A percentile compares a stretch with the other conserved stretches of the same genome.
These are phyloP conservation scores for Elephantulus edwardii DNA, from an alignment of 2,113 vertebrate species.

Conservation along the genomic window DNA sequence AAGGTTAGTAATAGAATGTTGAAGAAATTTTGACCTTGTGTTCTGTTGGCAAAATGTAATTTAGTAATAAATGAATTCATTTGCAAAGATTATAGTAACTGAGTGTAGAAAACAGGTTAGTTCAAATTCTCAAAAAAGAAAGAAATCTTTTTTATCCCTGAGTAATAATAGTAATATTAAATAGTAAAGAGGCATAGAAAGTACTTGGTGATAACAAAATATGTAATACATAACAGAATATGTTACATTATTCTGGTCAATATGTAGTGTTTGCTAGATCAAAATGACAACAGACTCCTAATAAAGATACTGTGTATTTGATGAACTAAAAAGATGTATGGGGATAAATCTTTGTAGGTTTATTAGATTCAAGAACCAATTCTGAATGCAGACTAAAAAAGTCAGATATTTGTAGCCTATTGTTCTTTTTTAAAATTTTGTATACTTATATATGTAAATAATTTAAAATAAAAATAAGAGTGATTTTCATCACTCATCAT, in stretches of 20 bases:
- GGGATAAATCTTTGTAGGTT: neutral
- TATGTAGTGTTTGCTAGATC: neutral
- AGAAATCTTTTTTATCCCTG: constrained; percentile 43
- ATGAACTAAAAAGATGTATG: no score
- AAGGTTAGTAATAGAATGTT: neutral
- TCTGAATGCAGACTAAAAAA: constrained; percentile 5
- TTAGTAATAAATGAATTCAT: constrained; percentile 48
- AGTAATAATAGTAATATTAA: constrained; percentile 15
- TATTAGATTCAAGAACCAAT: constrained; percentile 14
- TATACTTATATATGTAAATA: neutral
- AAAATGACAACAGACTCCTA: neutral
- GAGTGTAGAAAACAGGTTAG: constrained; percentile 8
- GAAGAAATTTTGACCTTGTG: constrained; percentile 21
- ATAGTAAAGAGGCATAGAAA: neutral
- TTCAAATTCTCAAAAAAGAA: constrained; percentile 38
- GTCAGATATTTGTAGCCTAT: no score
- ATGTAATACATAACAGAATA: neutral
- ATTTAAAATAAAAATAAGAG: constrained; percentile 41
- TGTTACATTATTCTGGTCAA: neutral
- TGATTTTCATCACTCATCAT: neutral
- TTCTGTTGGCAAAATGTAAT: constrained; percentile 1
- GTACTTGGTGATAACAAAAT: constrained; percentile 5
- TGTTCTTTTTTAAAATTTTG: neutral
- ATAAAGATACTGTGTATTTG: no score
- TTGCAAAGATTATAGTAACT: constrained; percentile 10